Percentiles rank a stretch among this genome's conserved stretches.
Evolutionary conservation across 2,888 invertebrate genomes (phyloP).

Genomic region (Hemaris fuciformis): DNA sequence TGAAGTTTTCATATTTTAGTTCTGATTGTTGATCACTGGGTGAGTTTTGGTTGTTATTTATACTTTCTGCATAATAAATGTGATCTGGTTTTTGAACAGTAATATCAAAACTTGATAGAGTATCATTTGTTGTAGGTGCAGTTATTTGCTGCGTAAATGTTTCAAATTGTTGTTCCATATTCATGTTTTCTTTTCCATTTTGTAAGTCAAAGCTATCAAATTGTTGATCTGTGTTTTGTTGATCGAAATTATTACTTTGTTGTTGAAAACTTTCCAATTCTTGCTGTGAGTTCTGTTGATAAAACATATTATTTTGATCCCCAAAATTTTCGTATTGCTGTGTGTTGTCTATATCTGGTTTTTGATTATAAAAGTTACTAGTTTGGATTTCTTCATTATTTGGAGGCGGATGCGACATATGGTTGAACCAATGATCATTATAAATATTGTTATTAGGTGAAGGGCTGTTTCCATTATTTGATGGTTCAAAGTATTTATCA

Average conservation of each 20-base stretch:
- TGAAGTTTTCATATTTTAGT: constrained; percentile 15
- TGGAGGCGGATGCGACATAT: not conserved
- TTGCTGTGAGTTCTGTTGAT: constrained; percentile 20
- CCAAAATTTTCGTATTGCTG: constrained; percentile 12
- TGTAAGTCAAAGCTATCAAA: constrained; percentile 18
- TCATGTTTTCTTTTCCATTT: not conserved
- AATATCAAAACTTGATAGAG: not conserved
- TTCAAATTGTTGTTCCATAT: not conserved
- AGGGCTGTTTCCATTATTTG: too few relatives aligned
- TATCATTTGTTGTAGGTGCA: not conserved
- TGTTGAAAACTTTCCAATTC: constrained; percentile 29
- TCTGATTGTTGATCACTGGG: constrained; percentile 13
- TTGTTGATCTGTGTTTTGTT: constrained; percentile 24
- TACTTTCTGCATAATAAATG: not conserved
- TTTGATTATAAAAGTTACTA: not conserved
- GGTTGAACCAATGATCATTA: not conserved
- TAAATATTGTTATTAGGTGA: too few relatives aligned
- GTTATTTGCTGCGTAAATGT: not conserved
- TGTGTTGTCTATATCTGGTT: constrained; percentile 17
- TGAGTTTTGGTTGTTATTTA: not conserved
- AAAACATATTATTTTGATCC: too few relatives aligned
- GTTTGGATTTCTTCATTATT: not conserved
- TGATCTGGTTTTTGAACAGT: not conserved
- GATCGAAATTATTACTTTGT: constrained; percentile 28
- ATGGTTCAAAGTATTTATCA: too few relatives aligned